phyloP scores from a whole-genome alignment of 2,888 invertebrate genomes.

The Tipula lateralis region DNA sequence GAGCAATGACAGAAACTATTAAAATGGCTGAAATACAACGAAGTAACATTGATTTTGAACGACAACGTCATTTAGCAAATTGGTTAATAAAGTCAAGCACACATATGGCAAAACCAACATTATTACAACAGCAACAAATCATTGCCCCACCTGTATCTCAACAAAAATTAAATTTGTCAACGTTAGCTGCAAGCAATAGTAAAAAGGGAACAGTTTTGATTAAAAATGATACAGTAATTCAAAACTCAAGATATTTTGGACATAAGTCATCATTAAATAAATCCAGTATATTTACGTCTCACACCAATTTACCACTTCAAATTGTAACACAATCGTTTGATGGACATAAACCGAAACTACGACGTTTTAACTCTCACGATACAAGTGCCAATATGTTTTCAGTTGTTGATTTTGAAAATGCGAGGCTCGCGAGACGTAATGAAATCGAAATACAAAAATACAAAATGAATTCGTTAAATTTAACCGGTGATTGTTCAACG shows the following conservation, averaged over 20 bases:
- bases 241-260: slow-evolving; percentile 40
- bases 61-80: slow-evolving; percentile 50
- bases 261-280: slow-evolving; percentile 35
- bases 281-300: slow-evolving; percentile 39
- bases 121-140: background rate
- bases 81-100: slow-evolving; percentile 50
- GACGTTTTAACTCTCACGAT: slow-evolving; percentile 49
- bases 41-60: slow-evolving; percentile 49
- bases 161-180: slow-evolving; percentile 33
- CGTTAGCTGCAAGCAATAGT: slow-evolving; percentile 33
- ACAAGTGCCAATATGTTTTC: slow-evolving; percentile 50
- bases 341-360: slow-evolving; percentile 47
- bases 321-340: slow-evolving; percentile 41
- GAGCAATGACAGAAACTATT: slow-evolving; percentile 44
- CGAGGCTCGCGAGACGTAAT: slow-evolving; percentile 47
- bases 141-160: slow-evolving; percentile 40
- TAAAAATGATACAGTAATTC: slow-evolving; percentile 38
- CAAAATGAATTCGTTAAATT: slow-evolving; percentile 45
- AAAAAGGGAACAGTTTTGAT: slow-evolving; percentile 31
- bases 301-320: slow-evolving; percentile 41
- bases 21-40: slow-evolving; percentile 49
- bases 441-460: slow-evolving; percentile 46
- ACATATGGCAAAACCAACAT: slow-evolving; percentile 43
- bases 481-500: slow-evolving; percentile 47
- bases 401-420: slow-evolving; percentile 49